A percentile compares a stretch with the other conserved stretches of the same genome.
Conservation (phyloP, 1,140 invertebrate species). For the Cyclina sinensis region DNA sequence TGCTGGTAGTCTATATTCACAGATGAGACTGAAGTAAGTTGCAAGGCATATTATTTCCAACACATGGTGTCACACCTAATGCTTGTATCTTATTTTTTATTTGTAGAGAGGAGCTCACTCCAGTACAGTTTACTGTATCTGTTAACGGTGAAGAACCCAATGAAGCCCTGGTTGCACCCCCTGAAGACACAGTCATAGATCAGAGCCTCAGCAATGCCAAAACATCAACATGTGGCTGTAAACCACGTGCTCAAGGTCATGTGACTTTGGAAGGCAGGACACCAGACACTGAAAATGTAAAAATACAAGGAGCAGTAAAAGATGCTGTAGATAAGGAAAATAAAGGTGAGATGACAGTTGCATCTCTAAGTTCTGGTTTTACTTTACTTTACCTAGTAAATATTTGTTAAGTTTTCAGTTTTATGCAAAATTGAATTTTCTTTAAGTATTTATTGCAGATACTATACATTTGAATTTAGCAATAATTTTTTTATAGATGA, state of each 20-base stretch:
- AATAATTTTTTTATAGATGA: too few species aligned
- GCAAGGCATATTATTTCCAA: too few species aligned
- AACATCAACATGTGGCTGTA: constrained; percentile 56
- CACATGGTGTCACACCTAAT: too few species aligned
- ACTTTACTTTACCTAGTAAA: too few species aligned
- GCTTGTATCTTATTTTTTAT: background rate
- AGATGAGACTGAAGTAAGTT: too few species aligned
- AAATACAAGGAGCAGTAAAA: constrained; percentile 40
- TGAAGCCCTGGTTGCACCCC: background rate
- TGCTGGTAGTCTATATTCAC: too few species aligned
- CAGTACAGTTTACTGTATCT: constrained; percentile 49
- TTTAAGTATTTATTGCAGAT: too few species aligned
- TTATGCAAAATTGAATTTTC: too few species aligned
- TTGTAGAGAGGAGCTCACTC: constrained; percentile 49
- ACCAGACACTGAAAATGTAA: background rate
- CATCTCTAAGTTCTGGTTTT: too few species aligned
- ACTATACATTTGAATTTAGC: too few species aligned
- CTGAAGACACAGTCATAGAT: constrained; percentile 16
- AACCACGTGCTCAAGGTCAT: constrained; percentile 51
- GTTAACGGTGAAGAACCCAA: constrained; percentile 55
- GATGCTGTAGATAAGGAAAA: constrained; percentile 49
- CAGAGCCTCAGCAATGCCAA: constrained; percentile 4
- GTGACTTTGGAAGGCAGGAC: constrained; percentile 47
- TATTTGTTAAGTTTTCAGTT: too few species aligned
- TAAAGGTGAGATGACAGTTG: background rate